Conservation (phyloP, 2,888 invertebrate species). For the Colostygia pectinataria region DNA sequence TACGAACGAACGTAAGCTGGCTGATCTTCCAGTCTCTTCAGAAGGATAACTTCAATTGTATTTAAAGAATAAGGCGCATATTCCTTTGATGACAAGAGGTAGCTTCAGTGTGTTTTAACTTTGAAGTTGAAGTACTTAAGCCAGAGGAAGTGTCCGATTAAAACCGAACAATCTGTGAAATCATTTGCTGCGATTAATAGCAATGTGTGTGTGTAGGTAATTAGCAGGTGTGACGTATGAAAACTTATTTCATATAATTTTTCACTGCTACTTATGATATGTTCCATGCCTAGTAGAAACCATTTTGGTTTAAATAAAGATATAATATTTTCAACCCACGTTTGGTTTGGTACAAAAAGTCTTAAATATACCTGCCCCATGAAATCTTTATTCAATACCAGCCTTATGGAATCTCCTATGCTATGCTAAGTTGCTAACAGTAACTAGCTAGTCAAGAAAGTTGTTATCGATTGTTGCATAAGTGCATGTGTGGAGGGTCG, state of each 20-base stretch:
- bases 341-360: no score
- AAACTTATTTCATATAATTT: no score
- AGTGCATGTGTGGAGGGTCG: conserved; percentile 41
- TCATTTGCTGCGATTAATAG: no score
- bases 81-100: conserved; percentile 4
- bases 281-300: neutral
- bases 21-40: conserved; percentile 5
- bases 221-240: no score
- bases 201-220: no score
- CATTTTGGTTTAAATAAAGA: no score
- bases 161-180: no score
- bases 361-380: no score
- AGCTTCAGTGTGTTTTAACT: neutral
- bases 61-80: conserved; percentile 3
- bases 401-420: no score
- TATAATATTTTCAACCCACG: no score
- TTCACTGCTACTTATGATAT: no score
- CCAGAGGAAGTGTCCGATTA: neutral
- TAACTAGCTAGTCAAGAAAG: conserved; percentile 4
- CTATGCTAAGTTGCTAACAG: neutral
- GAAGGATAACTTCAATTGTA: conserved; percentile 6
- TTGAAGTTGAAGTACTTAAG: neutral
- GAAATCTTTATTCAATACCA: no score
- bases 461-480: conserved; percentile 27
- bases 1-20: neutral